Evolutionary conservation across 1,140 invertebrate species (phyloP).

Genomic region (Batillaria attramentaria): DNA sequence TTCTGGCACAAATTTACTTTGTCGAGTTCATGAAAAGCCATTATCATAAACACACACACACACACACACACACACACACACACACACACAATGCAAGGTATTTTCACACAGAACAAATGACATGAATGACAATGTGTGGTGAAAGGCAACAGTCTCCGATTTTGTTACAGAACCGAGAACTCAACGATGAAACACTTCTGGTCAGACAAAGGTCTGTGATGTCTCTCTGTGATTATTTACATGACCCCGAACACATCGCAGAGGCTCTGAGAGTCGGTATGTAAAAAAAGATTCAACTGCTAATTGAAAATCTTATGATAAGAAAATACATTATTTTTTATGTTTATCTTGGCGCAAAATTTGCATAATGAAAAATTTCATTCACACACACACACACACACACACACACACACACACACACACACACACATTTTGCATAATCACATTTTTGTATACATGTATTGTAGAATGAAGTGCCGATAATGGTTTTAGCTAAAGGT

Average conservation of each 20-base stretch:
- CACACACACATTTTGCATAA: conserved; percentile 8
- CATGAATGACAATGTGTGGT: background rate
- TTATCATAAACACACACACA: background rate
- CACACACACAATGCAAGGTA: background rate
- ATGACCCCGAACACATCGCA: conserved; percentile 72
- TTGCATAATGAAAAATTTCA: too few species aligned
- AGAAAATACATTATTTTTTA: too few species aligned
- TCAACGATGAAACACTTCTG: conserved; percentile 65
- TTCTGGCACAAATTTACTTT: background rate
- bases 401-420: background rate
- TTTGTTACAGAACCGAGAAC: conserved; percentile 67
- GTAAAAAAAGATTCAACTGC: too few species aligned
- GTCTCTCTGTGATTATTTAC: conserved; percentile 71
- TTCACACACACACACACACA: background rate
- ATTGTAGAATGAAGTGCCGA: too few species aligned
- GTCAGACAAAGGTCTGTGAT: conserved; percentile 69
- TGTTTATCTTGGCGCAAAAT: too few species aligned
- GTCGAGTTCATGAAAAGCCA: background rate
- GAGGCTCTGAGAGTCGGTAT: conserved; percentile 68
- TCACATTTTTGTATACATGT: too few species aligned
- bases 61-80: background rate
- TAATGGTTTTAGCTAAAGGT: too few species aligned
- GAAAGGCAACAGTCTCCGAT: conserved; percentile 4
- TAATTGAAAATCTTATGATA: too few species aligned
- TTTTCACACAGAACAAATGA: too few species aligned